Evolutionary conservation across 2,888 invertebrate species (phyloP).

Genomic region (Eristalis pertinax): DNA sequence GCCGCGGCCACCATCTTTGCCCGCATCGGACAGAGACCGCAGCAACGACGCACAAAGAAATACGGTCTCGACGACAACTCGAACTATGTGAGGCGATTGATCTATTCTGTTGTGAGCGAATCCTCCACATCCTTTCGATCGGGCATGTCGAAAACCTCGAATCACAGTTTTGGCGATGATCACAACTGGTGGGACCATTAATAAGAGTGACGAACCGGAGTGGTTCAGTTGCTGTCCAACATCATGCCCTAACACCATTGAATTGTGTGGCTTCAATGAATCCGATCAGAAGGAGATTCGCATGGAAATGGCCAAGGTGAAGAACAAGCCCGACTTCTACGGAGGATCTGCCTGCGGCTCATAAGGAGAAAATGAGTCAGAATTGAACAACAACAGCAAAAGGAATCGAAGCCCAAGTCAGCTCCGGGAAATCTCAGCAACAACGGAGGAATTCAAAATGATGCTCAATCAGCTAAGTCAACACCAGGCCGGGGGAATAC

Average conservation of each 20-base stretch:
- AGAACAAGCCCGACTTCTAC: slow-evolving; percentile 69
- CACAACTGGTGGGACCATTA: slow-evolving; percentile 40
- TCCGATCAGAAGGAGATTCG: slow-evolving; percentile 75
- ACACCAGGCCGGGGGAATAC: slow-evolving; percentile 24
- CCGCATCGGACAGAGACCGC: slow-evolving; percentile 48
- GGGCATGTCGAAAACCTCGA: slow-evolving; percentile 24
- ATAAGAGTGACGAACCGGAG: slow-evolving; percentile 78
- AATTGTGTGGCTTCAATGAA: slow-evolving; percentile 79
- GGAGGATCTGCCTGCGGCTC: slow-evolving; percentile 32
- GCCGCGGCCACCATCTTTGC: slow-evolving; percentile 45
- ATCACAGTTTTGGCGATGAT: slow-evolving; percentile 74
- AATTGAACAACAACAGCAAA: slow-evolving; percentile 74
- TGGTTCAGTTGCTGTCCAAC: slow-evolving; percentile 81
- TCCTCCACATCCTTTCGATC: slow-evolving; percentile 38
- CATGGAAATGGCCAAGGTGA: slow-evolving; percentile 42
- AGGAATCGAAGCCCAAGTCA: slow-evolving; percentile 73
- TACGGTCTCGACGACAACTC: slow-evolving; percentile 73
- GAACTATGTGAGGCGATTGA: slow-evolving; percentile 79
- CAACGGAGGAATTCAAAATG: slow-evolving; percentile 77
- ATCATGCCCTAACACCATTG: slow-evolving; percentile 79
- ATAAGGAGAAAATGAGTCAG: slow-evolving; percentile 73
- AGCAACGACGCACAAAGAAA: slow-evolving; percentile 36
- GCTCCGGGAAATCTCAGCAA: slow-evolving; percentile 59
- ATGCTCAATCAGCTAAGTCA: slow-evolving; percentile 76
- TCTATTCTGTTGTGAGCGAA: slow-evolving; percentile 77